Evolutionary conservation across 92 coral and sea anemone species (phyloP), one percentile per base, ranked within the genome.

Genomic region (Muricea muricata): DNA sequence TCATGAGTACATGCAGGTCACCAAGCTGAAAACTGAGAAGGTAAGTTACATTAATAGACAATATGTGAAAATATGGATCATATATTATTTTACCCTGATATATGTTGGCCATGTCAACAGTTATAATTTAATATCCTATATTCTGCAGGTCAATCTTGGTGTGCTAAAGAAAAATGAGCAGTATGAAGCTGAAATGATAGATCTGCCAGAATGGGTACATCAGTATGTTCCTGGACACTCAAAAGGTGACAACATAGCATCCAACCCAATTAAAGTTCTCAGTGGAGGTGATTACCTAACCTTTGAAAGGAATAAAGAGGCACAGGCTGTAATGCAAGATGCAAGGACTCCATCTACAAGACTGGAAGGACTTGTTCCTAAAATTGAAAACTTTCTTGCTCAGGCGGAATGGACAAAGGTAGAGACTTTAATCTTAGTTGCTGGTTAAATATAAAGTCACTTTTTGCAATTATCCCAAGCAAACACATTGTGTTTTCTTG

Each of bases 211-310:
- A 4, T 78, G 54, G 58, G 0, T 78, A 0, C 86, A 84, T 13
- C 73, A 50, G 0, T 83, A 87, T 58, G 89, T 87, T 4, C 87
- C 90, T 67, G 86, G 88, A 4, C 81, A 87, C 54, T 61, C 77
- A 1, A 69, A 77, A 0, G 86, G 83, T 32, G 73, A 40, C 1
- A 34, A 33, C 39, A 17, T 80, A 1, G 0, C 14, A 30, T 56
- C 71, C 15, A 40, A 47, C 1, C 93, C 87, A 25, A 33, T 82
- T 0, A 86, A 90, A 34, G 78, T 72, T 0, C 63, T 73, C 0
- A 90, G 78, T 87, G 89, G 89, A 1, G 91, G 93, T 15, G 93
- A 90, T 23, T 90, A 87, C 24, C 85, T 90, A 0, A 90, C 93
- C 0, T 90, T 69, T 33, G 93, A 90, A 63, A 15, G 93, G 28